Base-by-base conservation (phyloP, 2,888 invertebrate genomes). In the Perizoma flavofasciatum region DNA sequence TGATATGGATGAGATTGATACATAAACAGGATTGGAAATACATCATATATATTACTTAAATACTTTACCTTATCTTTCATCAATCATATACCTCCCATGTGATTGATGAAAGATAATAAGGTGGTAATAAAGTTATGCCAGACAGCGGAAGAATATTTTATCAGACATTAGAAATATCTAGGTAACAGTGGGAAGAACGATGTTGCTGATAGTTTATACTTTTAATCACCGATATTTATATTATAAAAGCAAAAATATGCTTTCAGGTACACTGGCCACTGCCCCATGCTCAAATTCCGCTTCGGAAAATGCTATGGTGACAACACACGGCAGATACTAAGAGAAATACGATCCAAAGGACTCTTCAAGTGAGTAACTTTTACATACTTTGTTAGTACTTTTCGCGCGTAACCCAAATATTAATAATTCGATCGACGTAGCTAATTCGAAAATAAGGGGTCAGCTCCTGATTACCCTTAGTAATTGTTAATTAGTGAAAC, bases 281-380 rank as follows among this genome's bases (percentile, higher is more conserved):
- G 95, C 80, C 95, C 95, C 49, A 94, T 95, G 70, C 89, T 95
- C 54, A 95, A 95, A 75, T 95, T 95, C 75, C 94, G 94, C 51
- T 95, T 94, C 75, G 95, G 95, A 49, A 94, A 95, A 82, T 93
- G 95, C 77, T 95, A 95, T 81, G 95, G 95, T 11, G 94, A 95
- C 68, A 94, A 93, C 78, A 95, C 95, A 4, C 92, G 95, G 70
- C 95, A 95, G 76, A 95, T 95, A 66, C 87, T 95, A 68, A 89
- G 92, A 83, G 95, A 93, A 79, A 89, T 93, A 67, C 84, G 88
- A 45, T 80, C 89, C 5, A 90, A 89, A 63, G 92, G 92, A 70
- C 73, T 92, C 4, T 89, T 90, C 67, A 91, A 89, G 92, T 93
- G 81, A 84, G 82, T 57, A 9, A n/a, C 6, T 10, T 9, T 9